Evolutionary conservation across 2,113 vertebrate species (phyloP).

Genomic region (Guaruba guarouba): DNA sequence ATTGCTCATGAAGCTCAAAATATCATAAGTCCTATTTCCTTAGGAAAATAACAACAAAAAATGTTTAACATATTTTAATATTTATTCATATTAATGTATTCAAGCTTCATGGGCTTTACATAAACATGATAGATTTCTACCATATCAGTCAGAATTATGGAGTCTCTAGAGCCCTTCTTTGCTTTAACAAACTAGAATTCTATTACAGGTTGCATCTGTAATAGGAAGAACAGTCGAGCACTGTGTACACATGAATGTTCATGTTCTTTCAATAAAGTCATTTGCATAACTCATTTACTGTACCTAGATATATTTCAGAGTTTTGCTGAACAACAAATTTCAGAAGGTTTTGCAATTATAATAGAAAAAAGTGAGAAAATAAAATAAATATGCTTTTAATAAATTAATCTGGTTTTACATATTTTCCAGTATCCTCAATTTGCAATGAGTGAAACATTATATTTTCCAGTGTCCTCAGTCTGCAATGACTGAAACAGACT

Average conservation of each 20-base stretch:
- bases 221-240: neutral
- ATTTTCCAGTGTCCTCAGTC: conserved; percentile 14
- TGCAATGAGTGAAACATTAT: neutral
- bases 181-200: neutral
- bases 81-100: neutral
- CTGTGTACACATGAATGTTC: neutral
- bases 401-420: neutral
- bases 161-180: neutral
- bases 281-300: neutral
- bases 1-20: neutral
- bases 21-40: neutral
- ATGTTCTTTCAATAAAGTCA: neutral
- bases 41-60: neutral
- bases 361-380: conserved; percentile 5
- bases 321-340: neutral
- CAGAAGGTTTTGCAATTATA: conserved; percentile 6
- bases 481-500: conserved; percentile 34
- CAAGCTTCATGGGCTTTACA: neutral
- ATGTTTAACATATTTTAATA: neutral
- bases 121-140: neutral
- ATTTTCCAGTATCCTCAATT: conserved; percentile 11
- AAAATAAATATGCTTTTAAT: neutral
- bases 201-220: neutral
- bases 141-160: neutral
- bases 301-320: neutral